Base-by-base conservation (phyloP, 2,113 vertebrate genomes). In the Nycticebus coucang region DNA sequence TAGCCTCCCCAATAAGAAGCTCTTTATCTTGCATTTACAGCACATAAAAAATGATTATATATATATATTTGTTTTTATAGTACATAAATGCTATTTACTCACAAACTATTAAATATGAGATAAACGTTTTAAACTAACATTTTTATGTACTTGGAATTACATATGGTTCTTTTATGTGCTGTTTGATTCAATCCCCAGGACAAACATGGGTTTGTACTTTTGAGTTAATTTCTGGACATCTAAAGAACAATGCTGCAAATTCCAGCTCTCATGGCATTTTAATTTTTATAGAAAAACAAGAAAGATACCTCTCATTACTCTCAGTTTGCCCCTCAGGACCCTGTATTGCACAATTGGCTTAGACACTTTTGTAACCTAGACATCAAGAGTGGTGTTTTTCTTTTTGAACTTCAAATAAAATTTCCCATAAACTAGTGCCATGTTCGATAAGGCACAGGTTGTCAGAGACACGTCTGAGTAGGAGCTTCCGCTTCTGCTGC, bases 321-420 rank as follows among this genome's bases (percentile, higher is more conserved):
- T 19, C 15, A 89, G 57, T 89, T 81, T 71, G 35, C 12, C 26
- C 30, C 53, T 22, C 68, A 85, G 15, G 37, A 92, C 81, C 64
- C 37, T 80, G 69, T 84, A 78, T 78, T 96, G 68, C 37, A 74
- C 72, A 82, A 94, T 94, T 89, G 74, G 9, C 92, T 96, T 93
- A 62, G 82, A 69, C 62, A 88, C 11, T 72, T 87, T 57, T 75
- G 33, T 90, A 96, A 96, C 68, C 11, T 86, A 89, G 28, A 71
- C 92, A 45, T 93, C 82, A 86, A 72, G 28, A 69, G 33, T 94
- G 13, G 24, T 60, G 8, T 62, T 69, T 79, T 85, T 85, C 69
- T 72, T 96, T 94, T 78, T 62, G 14, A 88, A 22, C n/a, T 30
- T 87, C 53, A 88, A 88, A 93, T 93, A 55, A 88, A 96, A 86